Base-by-base conservation (phyloP, 1,140 invertebrate species). In the Matsumurasca onukii region DNA sequence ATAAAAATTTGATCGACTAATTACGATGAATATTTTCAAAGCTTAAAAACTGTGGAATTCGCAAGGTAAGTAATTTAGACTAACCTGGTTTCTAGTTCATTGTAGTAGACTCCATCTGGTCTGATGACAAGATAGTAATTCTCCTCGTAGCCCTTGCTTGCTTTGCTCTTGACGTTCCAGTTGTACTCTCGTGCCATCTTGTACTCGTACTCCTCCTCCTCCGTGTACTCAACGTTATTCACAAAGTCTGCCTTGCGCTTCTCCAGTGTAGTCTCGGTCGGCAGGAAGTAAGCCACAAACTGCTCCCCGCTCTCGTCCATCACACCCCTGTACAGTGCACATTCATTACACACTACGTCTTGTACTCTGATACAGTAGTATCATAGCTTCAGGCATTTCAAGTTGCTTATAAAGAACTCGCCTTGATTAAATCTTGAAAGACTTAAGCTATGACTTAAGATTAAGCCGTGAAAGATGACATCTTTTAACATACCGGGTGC, bases 81-180 rank as follows among this genome's bases (percentile, higher is more conserved):
- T 67, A 71, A 87, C 86, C 86, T 88, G 0, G 97, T 99, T 81
- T 99, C 97, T 72, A 99, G 77, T 80, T 99, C 97, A 83, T 99
- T 97, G 79, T 98, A 99, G 80, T 92, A 98, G 27, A 97, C 92
- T 57, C 90, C 91, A 76, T 97, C 92, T 72, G 92, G 88, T 65
- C 95, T 86, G 64, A 97, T 87, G 67, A 98, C 92, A 80, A 99
- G 91, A 81, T 98, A 99, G 78, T 98, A 99, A 80, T 97, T 99
- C 80, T 99, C 97, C 80, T 98, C 96, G 76, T 98, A 98, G 45
- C 96, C 97, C 79, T 98, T 97, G 0, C 93, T 95, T 0, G 94
- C 89, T 84, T 98, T 99, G 78, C 94, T 98, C 78, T 99, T 98
- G 1, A 99, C 97, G 81, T 98, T 98, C 97, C 97, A 98, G 76